Evolutionary conservation across 2,113 vertebrate genomes (phyloP).

Genomic region (Triplophysa dalaica): DNA sequence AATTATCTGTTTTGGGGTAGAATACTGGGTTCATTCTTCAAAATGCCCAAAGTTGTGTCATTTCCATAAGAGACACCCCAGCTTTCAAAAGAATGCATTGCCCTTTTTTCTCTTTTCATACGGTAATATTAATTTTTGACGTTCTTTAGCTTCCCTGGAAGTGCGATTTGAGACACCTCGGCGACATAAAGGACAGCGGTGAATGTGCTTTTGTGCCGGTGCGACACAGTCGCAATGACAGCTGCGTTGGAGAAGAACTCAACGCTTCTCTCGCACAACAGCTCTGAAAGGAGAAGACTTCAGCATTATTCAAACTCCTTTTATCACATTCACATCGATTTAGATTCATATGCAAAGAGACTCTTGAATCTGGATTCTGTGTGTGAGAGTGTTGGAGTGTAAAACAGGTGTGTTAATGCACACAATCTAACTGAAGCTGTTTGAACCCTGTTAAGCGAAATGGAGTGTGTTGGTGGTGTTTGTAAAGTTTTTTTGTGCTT

Average conservation of each 20-base stretch:
- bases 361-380: constrained; percentile 11
- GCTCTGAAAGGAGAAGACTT: constrained; percentile 31
- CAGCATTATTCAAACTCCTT: constrained; percentile 35
- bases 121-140: constrained; percentile 32
- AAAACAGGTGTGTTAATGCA: constrained; percentile 13
- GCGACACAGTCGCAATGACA: constrained; percentile 32
- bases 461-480: neutral
- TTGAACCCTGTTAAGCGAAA: neutral
- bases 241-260: constrained; percentile 27
- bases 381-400: neutral
- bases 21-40: no score
- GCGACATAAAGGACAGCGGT: constrained; percentile 14
- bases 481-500: neutral
- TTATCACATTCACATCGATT: constrained; percentile 51
- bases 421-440: no score
- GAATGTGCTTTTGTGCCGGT: constrained; percentile 40
- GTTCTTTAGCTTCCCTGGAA: constrained; percentile 1
- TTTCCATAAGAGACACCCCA: constrained; percentile 13
- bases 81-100: constrained; percentile 14
- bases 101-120: constrained; percentile 28
- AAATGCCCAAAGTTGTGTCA: neutral
- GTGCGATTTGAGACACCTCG: constrained; percentile 18
- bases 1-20: no score
- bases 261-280: constrained; percentile 23
- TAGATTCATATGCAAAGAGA: constrained; percentile 54